Base-by-base conservation (phyloP, 2,888 invertebrate genomes). In the Dascillus cervinus region DNA sequence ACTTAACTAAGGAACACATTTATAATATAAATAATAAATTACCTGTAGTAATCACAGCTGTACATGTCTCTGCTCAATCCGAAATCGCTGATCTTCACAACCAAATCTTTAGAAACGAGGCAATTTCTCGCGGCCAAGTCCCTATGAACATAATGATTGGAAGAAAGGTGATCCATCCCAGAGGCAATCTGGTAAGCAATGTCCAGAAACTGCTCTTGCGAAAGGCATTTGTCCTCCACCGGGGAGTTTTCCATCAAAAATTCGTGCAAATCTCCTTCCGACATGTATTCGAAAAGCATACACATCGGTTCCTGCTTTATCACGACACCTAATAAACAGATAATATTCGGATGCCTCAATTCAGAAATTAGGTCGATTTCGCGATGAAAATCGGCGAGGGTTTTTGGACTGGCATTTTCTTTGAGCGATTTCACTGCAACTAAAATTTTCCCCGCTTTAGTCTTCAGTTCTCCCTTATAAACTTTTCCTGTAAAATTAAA, bases 271-370 rank as follows among this genome's bases (percentile, higher is more conserved):
- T 98, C 96, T 0, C 97, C 96, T 56, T 70, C 81, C 1, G 88
- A 85, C 95, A 97, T 96, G 59, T 90, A 94, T 63, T 98, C 97
- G 66, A 97, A 97, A 11, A 98, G 68, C 90, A 96, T 94, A 57
- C 92, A 92, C 61, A 87, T 75, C 0, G 94, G 92, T 55, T 90
- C 85, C 51, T 88, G 86, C 50, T 85, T 83, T 38, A 89, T 72
- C 34, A 90, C 86, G 4, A 94, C 91, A 0, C 95, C 96, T 35
- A 97, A 72, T 46, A 97, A 78, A 63, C 92, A 91, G 22, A 96
- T 90, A 51, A 98, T 91, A 62, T 97, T 95, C 1, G 90, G 88
- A 69, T 97, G 97, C 40, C 87, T 81, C 37, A 97, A 69, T 61
- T 95, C 92, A 0, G 91, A 88, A 72, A 96, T 92, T 30, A 94